Evolutionary conservation across 2,888 invertebrate genomes (phyloP).

Genomic region (Druceiella hillmani): DNA sequence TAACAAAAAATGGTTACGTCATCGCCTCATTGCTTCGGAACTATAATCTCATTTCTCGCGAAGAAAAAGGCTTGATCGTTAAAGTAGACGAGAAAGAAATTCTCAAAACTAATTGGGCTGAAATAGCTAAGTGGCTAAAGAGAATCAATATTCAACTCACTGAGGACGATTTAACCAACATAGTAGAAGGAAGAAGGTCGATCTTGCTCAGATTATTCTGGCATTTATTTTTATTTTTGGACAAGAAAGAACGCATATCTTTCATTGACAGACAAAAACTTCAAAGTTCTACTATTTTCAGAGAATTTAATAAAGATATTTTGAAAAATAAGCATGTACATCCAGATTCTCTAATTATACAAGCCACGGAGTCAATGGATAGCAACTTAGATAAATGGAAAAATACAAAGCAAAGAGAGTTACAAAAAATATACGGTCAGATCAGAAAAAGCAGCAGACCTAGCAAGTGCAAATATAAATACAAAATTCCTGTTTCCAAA

Average conservation of each 20-base stretch:
- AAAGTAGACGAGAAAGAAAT: slow-evolving; percentile 36
- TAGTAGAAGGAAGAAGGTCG: slow-evolving; percentile 47
- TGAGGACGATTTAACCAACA: slow-evolving; percentile 40
- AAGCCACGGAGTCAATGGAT: slow-evolving; percentile 40
- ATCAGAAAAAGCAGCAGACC: slow-evolving; percentile 40
- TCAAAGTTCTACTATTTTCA: slow-evolving; percentile 38
- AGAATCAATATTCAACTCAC: slow-evolving; percentile 43
- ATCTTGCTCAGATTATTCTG: slow-evolving; percentile 54
- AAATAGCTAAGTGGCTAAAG: slow-evolving; percentile 48
- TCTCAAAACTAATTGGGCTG: slow-evolving; percentile 47
- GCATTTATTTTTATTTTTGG: slow-evolving; percentile 54
- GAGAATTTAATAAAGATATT: slow-evolving; percentile 36
- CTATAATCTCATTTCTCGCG: slow-evolving; percentile 54
- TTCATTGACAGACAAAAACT: slow-evolving; percentile 47
- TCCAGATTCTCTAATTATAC: slow-evolving; percentile 34
- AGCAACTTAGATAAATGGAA: slow-evolving; percentile 55
- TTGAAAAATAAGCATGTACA: slow-evolving; percentile 31
- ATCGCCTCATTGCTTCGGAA: slow-evolving; percentile 51
- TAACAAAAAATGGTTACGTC: slow-evolving; percentile 53
- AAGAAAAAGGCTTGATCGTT: slow-evolving; percentile 46
- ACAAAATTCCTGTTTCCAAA: slow-evolving; percentile 26
- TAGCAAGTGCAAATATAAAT: slow-evolving; percentile 33
- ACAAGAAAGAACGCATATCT: slow-evolving; percentile 51
- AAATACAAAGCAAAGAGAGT: slow-evolving; percentile 41
- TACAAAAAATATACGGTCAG: slow-evolving; percentile 40